Evolutionary conservation across 2,797 vertebrate genomes (phyloP), one percentile per base, ranked within the genome.

Genomic region (Lagodon rhomboides): DNA sequence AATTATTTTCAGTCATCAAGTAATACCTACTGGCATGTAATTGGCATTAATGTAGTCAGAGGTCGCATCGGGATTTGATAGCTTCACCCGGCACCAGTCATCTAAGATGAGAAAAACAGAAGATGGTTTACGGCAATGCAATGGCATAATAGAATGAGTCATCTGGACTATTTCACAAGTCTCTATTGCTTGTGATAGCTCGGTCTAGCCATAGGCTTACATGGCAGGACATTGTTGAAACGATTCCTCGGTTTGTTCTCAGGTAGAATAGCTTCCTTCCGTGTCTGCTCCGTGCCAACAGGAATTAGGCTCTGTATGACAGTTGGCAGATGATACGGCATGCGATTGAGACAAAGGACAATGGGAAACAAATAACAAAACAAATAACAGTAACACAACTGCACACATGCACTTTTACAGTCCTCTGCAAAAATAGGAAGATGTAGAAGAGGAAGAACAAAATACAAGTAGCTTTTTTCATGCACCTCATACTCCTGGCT

Each of bases 41-140:
- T 81, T 96, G 77, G 97, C 97, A 59, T 97, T 97, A 73, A 97
- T 96, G 87, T 97, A 98, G 90, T 97, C 95, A 0, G 94, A 95
- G 67, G 49, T 75, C 0, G 50, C 77, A 3, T 82, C 75, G 2
- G 78, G 61, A 1, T 20, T 43, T 3, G 86, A 54, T 1, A 97
- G 92, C 84, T 93, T 95, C 68, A 98, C 96, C 3, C 96, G 94
- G 65, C 94, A 93, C 85, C 92, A 95, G 88, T 97, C 96, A 60
- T 97, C 97, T 97, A 54, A 10, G 54, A 54, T 3, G 12, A 76
- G 16, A 82, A 56, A 56, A 69, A 58, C 8, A 55, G 9, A 72
- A 30, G n/a, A 13, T 2, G 4, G 23, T 38, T 84, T 5, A 66
- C 3, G 11, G 3, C 23, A 55, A 5, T 20, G 7, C 15, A 60